These are phyloP conservation scores for Sebastes hopkinsi DNA, from an alignment of 2,797 vertebrate genomes.

Conservation along the genomic window DNA sequence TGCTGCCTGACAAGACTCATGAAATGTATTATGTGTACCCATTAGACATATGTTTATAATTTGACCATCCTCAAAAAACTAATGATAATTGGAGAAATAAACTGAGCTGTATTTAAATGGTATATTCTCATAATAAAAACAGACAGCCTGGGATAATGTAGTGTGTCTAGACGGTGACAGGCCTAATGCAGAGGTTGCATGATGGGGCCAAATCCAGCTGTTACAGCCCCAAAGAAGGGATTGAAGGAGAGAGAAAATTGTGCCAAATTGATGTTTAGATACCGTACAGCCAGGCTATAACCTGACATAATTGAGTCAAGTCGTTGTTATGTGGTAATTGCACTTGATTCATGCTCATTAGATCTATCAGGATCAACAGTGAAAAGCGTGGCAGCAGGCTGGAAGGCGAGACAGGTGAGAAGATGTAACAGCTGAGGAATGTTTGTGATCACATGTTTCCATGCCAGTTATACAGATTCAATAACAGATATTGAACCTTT, in stretches of 20 bases:
- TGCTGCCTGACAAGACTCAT: background rate
- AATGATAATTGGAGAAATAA: slow-evolving; percentile 9
- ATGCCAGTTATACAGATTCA: background rate
- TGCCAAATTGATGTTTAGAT: slow-evolving; percentile 45
- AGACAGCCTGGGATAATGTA: slow-evolving; percentile 12
- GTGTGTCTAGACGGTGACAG: slow-evolving; percentile 10
- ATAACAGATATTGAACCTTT: background rate
- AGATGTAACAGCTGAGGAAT: slow-evolving; percentile 49
- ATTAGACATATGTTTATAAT: background rate
- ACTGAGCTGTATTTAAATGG: slow-evolving; percentile 3
- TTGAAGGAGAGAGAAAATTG: slow-evolving; percentile 9
- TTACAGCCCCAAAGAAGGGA: background rate
- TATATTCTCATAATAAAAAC: slow-evolving; percentile 22
- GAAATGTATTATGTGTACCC: background rate
- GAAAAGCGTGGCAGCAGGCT: slow-evolving; percentile 9
- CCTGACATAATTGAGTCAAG: slow-evolving; percentile 11
- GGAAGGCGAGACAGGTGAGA: slow-evolving; percentile 44
- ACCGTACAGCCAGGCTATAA: background rate
- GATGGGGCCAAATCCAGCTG: slow-evolving; percentile 12
- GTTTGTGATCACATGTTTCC: slow-evolving; percentile 41
- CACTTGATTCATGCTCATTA: slow-evolving; percentile 36
- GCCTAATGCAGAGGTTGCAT: background rate
- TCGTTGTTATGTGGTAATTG: slow-evolving; percentile 26
- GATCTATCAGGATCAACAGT: background rate
- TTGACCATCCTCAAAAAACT: background rate